Percentiles rank a stretch among this genome's conserved stretches.
phyloP scores from a whole-genome alignment of 2,113 vertebrate genomes.

The Elgaria multicarinata region DNA sequence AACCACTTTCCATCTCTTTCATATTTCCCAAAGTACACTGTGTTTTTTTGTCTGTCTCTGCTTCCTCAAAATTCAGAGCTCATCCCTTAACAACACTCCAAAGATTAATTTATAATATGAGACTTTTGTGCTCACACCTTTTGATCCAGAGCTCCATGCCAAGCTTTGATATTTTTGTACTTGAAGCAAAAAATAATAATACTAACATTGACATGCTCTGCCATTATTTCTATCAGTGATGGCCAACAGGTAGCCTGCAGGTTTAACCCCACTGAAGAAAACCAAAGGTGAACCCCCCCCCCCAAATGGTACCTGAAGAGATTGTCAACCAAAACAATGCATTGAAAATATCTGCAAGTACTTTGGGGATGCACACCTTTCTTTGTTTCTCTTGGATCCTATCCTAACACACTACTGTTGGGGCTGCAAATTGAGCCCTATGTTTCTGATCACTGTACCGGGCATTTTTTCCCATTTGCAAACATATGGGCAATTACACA shows the following conservation, averaged over 20 bases:
- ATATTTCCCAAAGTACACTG: neutral
- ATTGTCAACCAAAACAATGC: neutral
- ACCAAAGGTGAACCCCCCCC: neutral
- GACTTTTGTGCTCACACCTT: neutral
- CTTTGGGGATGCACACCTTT: neutral
- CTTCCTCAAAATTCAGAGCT: conserved; percentile 14
- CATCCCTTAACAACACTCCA: neutral
- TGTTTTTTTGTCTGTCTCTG: conserved; percentile 25
- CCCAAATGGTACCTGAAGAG: too few species aligned
- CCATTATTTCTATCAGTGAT: neutral
- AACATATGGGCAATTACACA: neutral
- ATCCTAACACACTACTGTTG: neutral
- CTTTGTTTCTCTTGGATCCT: neutral
- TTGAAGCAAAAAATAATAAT: neutral
- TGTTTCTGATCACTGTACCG: neutral
- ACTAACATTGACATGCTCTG: neutral
- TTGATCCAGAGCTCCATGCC: neutral
- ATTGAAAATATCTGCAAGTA: neutral
- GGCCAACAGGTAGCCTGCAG: neutral
- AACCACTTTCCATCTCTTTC: neutral
- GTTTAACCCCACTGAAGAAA: neutral
- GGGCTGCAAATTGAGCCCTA: neutral
- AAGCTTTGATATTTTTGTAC: neutral
- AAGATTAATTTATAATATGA: neutral
- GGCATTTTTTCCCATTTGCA: neutral